These are phyloP conservation scores for Chrosomus eos DNA, from an alignment of 2,797 vertebrate genomes.

Conservation along the genomic window DNA sequence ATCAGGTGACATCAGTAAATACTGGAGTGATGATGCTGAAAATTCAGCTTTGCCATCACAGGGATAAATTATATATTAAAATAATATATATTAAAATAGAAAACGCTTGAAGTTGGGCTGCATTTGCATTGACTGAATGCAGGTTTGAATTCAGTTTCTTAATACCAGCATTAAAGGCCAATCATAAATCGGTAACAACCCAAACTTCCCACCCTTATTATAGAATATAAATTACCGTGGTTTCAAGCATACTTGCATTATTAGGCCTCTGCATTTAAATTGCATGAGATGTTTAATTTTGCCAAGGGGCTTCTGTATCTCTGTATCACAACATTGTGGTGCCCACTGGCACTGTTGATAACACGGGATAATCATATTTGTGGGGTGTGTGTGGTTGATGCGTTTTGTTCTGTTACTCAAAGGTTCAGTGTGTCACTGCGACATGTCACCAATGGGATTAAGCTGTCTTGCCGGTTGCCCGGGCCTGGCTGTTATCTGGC, in stretches of 20 bases:
- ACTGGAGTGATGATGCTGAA: not conserved
- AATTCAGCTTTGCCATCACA: not conserved
- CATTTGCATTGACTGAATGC: not conserved
- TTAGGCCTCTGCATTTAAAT: not conserved
- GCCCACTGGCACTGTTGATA: constrained; percentile 27
- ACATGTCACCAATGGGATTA: constrained; percentile 57
- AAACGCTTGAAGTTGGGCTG: not conserved
- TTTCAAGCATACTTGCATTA: constrained; percentile 4
- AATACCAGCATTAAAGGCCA: not conserved
- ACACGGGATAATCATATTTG: constrained; percentile 20
- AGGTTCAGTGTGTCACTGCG: constrained; percentile 23
- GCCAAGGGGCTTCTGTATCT: not conserved
- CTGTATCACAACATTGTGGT: constrained; percentile 5
- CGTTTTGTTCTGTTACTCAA: constrained; percentile 27
- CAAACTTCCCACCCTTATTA: not conserved
- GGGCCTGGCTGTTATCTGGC: constrained; percentile 54
- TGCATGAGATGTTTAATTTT: constrained; percentile 2
- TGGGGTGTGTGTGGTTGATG: constrained; percentile 2
- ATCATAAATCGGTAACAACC: not conserved
- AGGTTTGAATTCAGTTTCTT: not conserved
- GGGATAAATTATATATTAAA: not conserved
- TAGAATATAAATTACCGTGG: not conserved
- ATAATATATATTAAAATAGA: not conserved
- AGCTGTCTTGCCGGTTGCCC: constrained; percentile 46
- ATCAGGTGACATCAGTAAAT: not conserved